These are phyloP conservation scores for Stercorarius parasiticus DNA, from an alignment of 2,113 vertebrate genomes.

Conservation along the genomic window DNA sequence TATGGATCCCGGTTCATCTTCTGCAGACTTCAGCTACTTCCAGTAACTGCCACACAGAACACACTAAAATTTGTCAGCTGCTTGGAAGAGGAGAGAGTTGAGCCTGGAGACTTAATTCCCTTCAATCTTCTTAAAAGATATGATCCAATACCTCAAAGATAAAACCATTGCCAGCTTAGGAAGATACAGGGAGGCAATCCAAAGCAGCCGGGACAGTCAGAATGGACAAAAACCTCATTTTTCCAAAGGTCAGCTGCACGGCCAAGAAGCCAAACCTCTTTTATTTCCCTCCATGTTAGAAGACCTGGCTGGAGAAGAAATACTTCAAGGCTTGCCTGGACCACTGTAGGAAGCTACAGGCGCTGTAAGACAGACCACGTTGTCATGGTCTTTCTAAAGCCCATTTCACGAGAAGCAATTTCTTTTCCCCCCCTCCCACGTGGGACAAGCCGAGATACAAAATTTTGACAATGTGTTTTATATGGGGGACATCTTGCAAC, in stretches of 20 bases:
- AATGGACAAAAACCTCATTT: neutral
- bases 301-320: neutral
- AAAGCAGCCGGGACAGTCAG: neutral
- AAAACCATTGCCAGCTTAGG: neutral
- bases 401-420: neutral
- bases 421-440: fast-evolving
- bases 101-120: constrained; percentile 19
- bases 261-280: neutral
- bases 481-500: neutral
- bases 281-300: neutral
- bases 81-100: neutral
- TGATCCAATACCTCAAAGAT: neutral
- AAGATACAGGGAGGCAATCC: neutral
- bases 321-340: neutral
- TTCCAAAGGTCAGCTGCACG: neutral
- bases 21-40: constrained; percentile 38
- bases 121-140: constrained; percentile 29
- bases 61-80: neutral
- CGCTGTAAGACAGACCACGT: neutral
- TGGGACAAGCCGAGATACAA: neutral
- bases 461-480: neutral
- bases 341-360: neutral
- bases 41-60: constrained; percentile 16
- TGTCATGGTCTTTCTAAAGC: neutral
- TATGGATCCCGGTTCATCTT: neutral